Percentiles rank a stretch among this genome's conserved stretches.
These are phyloP conservation scores for Notodonta ziczac DNA, from an alignment of 2,888 invertebrate species.

Conservation along the genomic window DNA sequence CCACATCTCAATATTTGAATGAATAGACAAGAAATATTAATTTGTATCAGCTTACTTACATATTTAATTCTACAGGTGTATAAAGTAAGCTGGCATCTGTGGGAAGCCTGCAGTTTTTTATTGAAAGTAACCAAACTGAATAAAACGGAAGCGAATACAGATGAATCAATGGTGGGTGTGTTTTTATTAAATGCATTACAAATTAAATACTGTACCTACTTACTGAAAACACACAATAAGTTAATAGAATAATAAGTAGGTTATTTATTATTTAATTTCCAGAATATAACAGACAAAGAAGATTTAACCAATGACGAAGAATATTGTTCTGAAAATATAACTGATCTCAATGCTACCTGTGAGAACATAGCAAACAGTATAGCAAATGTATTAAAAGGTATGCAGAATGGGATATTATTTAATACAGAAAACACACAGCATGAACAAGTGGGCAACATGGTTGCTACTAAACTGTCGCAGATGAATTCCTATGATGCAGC, in stretches of 20 bases:
- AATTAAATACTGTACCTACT: no score
- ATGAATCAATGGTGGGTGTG: slow-evolving; percentile 39
- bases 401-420: slow-evolving; percentile 68
- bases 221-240: no score
- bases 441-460: slow-evolving; percentile 57
- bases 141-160: slow-evolving; percentile 22
- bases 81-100: slow-evolving; percentile 75
- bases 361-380: slow-evolving; percentile 61
- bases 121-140: slow-evolving; percentile 58
- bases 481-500: slow-evolving; percentile 69
- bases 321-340: slow-evolving; percentile 26
- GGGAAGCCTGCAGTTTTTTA: slow-evolving; percentile 74
- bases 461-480: slow-evolving; percentile 60
- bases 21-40: no score
- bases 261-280: slow-evolving; percentile 20
- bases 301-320: slow-evolving; percentile 47
- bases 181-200: no score
- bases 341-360: slow-evolving; percentile 48
- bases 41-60: no score
- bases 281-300: slow-evolving; percentile 40
- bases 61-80: slow-evolving; percentile 56
- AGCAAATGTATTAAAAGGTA: slow-evolving; percentile 57
- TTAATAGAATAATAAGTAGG: no score
- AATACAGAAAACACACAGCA: slow-evolving; percentile 59
- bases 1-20: no score